Base-by-base conservation (phyloP, 64 coral and sea anemone genomes). In the Stichodactyla helianthus region DNA sequence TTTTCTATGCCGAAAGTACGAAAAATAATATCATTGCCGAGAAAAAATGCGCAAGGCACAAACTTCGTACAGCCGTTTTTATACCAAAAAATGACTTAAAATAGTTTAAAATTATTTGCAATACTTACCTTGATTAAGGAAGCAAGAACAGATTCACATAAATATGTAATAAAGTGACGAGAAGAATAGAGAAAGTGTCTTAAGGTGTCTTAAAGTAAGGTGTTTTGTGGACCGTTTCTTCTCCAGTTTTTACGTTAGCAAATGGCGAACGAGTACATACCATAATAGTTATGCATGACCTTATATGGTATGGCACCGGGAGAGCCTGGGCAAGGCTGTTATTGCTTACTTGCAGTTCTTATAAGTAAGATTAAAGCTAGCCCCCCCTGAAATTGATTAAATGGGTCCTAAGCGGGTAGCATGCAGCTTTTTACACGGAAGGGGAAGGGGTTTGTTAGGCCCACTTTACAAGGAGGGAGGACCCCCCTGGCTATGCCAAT, bases 181-280 rank as follows among this genome's bases (percentile, higher is more conserved):
- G 20, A 81, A 54, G 78, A 81, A 14, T 16, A 19, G 13, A 7
- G 52, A 81, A 81, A 81, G 78, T 18, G 62, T 65, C 54, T 53
- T n/a, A 81, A 81, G 51, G 78, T 18, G 62, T 65, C 54, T 53
- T n/a, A 59, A 59, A 83, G 7, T 83, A 6, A 56, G 82, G 52
- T 54, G 13, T 84, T 56, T 81, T 44, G 31, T 23, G 14, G 78
- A 84, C 82, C 20, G 19, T 59, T 84, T 53, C 11, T 51, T 15
- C 5, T n/a, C 52, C 82, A 84, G 56, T 23, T 56, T 84, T 84
- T 23, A 59, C 82, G 82, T 84, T 84, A 54, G 25, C 59, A 84
- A 53, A 84, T 84, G 82, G 82, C 82, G 53, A 8, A 17, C 50
- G 19, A 84, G 0, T 6, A 25, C 51, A 50, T 7, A 79, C 77